Evolutionary conservation across 2,113 vertebrate genomes (phyloP).

Genomic region (Equus przewalskii): DNA sequence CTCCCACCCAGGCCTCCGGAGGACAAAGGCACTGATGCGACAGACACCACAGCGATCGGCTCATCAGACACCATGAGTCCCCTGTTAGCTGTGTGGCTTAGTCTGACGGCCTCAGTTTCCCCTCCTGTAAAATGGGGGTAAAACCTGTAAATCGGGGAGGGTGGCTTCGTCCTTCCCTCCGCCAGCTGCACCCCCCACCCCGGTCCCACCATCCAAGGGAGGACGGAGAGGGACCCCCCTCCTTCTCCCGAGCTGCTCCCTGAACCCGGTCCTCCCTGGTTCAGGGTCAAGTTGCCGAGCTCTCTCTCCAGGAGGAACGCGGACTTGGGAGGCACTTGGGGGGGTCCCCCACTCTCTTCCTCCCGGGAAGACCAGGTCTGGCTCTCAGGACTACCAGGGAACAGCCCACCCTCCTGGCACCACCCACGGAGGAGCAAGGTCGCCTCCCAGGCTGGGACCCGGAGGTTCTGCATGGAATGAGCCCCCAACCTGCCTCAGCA

Average conservation of each 20-base stretch:
- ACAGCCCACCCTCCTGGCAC: no score
- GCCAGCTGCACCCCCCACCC: not conserved
- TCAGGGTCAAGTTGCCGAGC: not conserved
- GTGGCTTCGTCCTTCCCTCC: no score
- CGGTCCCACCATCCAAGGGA: rapidly evolving
- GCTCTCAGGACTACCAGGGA: not conserved
- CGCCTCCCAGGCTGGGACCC: no score
- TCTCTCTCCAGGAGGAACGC: not conserved
- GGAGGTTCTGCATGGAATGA: not conserved
- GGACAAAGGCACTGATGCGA: not conserved
- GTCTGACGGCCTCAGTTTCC: no score
- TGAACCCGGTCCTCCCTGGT: not conserved
- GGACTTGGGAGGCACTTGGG: not conserved
- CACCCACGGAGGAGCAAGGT: no score
- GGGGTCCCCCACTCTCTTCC: not conserved
- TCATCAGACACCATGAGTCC: no score
- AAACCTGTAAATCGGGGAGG: no score
- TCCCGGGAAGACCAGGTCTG: not conserved
- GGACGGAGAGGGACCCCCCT: no score
- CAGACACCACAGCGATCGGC: no score
- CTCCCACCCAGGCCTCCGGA: not conserved
- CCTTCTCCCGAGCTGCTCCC: not conserved
- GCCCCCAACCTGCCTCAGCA: not conserved
- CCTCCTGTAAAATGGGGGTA: no score
- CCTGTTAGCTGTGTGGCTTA: no score